A percentile compares a stretch with the other conserved stretches of the same genome.
Evolutionary conservation across 2,113 vertebrate species (phyloP).

Genomic region (Nothoprocta perdicaria): DNA sequence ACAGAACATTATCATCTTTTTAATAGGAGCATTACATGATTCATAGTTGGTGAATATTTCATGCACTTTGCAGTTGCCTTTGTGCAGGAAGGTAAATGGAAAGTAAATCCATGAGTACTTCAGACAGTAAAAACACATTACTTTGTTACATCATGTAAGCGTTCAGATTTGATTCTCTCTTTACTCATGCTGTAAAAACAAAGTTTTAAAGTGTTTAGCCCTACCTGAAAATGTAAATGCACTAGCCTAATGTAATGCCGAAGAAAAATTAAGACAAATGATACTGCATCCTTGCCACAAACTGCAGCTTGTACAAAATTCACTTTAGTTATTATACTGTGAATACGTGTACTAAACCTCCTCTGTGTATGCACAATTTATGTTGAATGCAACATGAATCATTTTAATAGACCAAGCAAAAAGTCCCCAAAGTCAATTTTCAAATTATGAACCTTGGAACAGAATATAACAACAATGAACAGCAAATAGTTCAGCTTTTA

Average conservation of each 20-base stretch:
- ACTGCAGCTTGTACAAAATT: slow-evolving; percentile 84
- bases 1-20: slow-evolving; percentile 62
- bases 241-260: slow-evolving; percentile 82
- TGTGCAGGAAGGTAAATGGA: slow-evolving; percentile 88
- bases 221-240: slow-evolving; percentile 86
- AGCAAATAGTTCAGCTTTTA: slow-evolving; percentile 81
- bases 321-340: slow-evolving; percentile 86
- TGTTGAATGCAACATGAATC: slow-evolving; percentile 95
- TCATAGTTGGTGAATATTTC: slow-evolving; percentile 85
- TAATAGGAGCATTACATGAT: slow-evolving; percentile 72
- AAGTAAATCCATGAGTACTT: slow-evolving; percentile 92
- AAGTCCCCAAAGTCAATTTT: slow-evolving; percentile 91
- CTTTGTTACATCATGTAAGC: slow-evolving; percentile 91
- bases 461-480: slow-evolving; percentile 82
- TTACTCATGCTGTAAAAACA: slow-evolving; percentile 83
- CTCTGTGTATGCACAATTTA: slow-evolving; percentile 96
- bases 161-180: slow-evolving; percentile 93
- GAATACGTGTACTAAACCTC: slow-evolving; percentile 83
- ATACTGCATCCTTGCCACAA: slow-evolving; percentile 84
- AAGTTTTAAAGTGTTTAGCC: slow-evolving; percentile 84
- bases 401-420: slow-evolving; percentile 93
- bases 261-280: slow-evolving; percentile 88
- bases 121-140: slow-evolving; percentile 92
- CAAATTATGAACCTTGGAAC: slow-evolving; percentile 89
- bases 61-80: slow-evolving; percentile 89